Evolutionary conservation across 2,797 vertebrate genomes (phyloP), one percentile per base, ranked within the genome.

Genomic region (Rousettus madagascariensis): DNA sequence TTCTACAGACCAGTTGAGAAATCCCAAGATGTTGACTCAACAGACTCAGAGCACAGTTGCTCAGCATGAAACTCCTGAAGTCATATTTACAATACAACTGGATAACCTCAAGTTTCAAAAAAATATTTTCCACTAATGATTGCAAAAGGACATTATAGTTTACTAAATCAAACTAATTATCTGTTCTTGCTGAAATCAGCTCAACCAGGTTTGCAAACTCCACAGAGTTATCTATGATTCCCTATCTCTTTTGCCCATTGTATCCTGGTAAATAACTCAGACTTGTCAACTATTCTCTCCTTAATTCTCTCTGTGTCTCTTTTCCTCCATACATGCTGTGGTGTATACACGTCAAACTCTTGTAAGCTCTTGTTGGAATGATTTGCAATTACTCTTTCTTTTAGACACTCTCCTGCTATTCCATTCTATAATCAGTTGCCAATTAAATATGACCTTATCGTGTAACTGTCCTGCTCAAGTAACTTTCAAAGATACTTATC

Each of bases 1-100:
- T 90, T 84, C 43, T 87, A 78, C 86, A 12, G 12, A 82, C n/a
- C 19, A 26, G 68, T 82, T 95, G 86, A n/a, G 7, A 91, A 82
- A 82, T 41, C 55, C 8, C 6, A 15, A 95, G 59, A 33, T 30
- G 86, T 38, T 91, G 72, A 91, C 8, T 89, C 87, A 71, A 22
- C 24, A 17, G n/a, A 57, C 26, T 59, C 26, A 9, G 86, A 80
- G 55, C 30, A 83, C 17, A 68, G 10, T 89, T 83, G 30, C 22
- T 63, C 28, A 22, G 22, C 74, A 68, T 63, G 20, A 13, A 78
- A 55, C 30, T 55, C 53, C 22, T 61, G 72, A 65, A 90, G 82
- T 63, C 28, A 7, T 36, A 49, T 69, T 90, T 91, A 59, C 41
- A 71, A 55, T 33, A 65, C 59, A 95, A 87, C 43, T 90, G 24